A percentile compares a stretch with the other conserved stretches of the same genome.
phyloP scores from a whole-genome alignment of 2,113 vertebrate species.

The Leptosomus discolor region DNA sequence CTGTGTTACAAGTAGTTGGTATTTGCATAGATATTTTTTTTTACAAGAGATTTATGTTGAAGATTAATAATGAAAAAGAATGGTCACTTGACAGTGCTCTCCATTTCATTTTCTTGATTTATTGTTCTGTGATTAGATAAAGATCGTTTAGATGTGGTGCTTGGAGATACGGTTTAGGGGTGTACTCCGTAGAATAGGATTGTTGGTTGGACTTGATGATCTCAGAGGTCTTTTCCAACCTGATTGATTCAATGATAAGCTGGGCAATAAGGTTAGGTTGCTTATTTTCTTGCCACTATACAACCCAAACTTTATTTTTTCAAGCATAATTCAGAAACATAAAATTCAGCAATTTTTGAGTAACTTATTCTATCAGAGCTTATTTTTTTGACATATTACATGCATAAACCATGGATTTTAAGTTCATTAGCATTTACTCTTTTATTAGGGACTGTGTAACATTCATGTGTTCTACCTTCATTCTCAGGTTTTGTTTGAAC shows the following conservation, averaged over 20 bases:
- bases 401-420: not conserved
- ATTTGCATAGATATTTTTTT: not conserved
- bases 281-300: not conserved
- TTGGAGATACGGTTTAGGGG: too few species aligned
- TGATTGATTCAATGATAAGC: too few species aligned
- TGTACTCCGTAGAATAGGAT: too few species aligned
- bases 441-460: not conserved
- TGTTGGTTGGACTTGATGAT: too few species aligned
- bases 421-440: not conserved
- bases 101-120: not conserved
- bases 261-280: not conserved
- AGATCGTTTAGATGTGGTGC: too few species aligned
- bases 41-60: rapidly evolving
- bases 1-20: not conserved
- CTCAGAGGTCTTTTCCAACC: too few species aligned
- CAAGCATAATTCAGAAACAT: not conserved
- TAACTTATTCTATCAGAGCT: not conserved
- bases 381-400: not conserved
- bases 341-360: not conserved
- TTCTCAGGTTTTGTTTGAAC: not conserved
- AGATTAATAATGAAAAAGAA: not conserved
- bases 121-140: not conserved
- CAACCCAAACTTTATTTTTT: not conserved
- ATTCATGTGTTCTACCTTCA: not conserved
- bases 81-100: not conserved